Conservation (phyloP, 1,140 invertebrate species). For the Mercenaria mercenaria region DNA sequence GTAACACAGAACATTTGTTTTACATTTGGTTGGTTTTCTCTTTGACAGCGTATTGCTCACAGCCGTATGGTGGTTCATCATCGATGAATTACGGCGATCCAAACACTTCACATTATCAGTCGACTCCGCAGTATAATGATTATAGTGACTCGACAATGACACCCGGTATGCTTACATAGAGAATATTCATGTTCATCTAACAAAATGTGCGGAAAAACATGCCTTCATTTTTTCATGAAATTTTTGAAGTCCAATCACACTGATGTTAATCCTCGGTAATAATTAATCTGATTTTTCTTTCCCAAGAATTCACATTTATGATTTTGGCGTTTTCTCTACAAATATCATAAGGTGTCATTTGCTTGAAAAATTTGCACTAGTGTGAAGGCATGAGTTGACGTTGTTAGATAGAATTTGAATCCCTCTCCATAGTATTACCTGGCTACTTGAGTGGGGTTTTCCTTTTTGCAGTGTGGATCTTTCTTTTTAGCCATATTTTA, state of each 20-base stretch:
- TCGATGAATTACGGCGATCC: constrained; percentile 49
- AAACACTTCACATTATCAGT: constrained; percentile 59
- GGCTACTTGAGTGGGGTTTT: constrained; percentile 38
- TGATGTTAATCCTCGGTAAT: no score
- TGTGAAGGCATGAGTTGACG: not conserved
- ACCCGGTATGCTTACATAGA: constrained; percentile 33
- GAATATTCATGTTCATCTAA: not conserved
- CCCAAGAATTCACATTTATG: no score
- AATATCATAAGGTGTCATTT: no score
- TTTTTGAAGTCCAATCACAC: no score
- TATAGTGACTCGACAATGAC: constrained; percentile 40
- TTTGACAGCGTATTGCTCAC: constrained; percentile 66
- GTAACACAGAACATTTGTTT: not conserved
- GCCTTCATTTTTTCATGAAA: not conserved
- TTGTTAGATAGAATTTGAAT: constrained; percentile 1
- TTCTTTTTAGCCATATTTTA: not conserved
- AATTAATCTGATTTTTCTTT: no score
- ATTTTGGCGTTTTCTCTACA: no score
- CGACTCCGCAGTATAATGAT: constrained; percentile 53
- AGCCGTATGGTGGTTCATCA: constrained; percentile 51
- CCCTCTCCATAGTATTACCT: constrained; percentile 23
- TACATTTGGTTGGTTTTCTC: constrained; percentile 33
- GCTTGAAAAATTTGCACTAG: no score
- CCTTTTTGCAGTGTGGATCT: constrained; percentile 18
- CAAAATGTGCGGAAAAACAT: not conserved